phyloP scores from a whole-genome alignment of 92 coral and sea anemone genomes.

The Phenganax marumi region DNA sequence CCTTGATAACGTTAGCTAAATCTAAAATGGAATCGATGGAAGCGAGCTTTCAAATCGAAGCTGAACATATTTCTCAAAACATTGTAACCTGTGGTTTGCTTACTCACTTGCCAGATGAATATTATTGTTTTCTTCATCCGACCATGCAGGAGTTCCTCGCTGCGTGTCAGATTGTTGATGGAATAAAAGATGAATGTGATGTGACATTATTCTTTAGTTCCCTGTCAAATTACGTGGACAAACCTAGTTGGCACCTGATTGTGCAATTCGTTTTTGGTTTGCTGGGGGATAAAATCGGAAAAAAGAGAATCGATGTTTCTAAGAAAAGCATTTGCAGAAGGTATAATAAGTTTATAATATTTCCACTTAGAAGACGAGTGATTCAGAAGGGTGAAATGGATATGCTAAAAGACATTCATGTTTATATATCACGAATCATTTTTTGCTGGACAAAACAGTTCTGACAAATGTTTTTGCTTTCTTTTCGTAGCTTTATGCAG shows the following conservation, averaged over 20 bases:
- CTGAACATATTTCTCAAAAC: slow-evolving; percentile 9
- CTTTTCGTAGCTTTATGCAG: background rate
- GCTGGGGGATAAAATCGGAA: slow-evolving; percentile 17
- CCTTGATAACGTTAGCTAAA: background rate
- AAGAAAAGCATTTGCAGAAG: slow-evolving; percentile 11
- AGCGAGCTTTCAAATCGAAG: slow-evolving; percentile 17
- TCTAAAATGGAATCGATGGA: slow-evolving; percentile 14
- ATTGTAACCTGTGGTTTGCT: slow-evolving; percentile 20
- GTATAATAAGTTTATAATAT: background rate
- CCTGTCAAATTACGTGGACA: background rate
- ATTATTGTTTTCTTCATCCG: background rate
- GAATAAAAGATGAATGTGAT: slow-evolving; percentile 4
- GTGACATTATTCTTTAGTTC: background rate
- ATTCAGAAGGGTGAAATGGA: background rate
- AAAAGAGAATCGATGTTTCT: background rate
- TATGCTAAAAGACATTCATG: background rate
- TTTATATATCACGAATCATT: background rate
- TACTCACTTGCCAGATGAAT: background rate
- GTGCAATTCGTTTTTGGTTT: slow-evolving; percentile 14
- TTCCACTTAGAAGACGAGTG: background rate
- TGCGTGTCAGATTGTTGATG: slow-evolving; percentile 2
- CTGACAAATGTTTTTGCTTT: background rate
- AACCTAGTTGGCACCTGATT: background rate
- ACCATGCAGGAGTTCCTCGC: slow-evolving; percentile 17
- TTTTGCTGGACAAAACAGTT: background rate